Evolutionary conservation across 2,888 invertebrate species (phyloP).

Genomic region (Habroteleia sp.): DNA sequence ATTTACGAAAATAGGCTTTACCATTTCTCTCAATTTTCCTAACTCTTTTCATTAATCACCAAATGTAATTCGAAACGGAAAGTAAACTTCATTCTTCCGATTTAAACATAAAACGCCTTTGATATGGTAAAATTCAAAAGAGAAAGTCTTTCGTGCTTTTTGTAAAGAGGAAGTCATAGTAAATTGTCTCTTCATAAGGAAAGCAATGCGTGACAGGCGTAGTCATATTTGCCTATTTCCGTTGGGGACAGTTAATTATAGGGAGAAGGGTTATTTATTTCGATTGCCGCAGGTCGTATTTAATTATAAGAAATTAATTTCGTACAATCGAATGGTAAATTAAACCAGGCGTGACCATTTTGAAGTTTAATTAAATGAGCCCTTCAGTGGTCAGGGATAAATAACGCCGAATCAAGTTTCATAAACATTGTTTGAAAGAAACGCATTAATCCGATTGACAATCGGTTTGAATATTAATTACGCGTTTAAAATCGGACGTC

Average conservation of each 20-base stretch:
- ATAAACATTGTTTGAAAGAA: neutral
- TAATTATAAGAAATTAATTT: conserved; percentile 81
- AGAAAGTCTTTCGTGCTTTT: conserved; percentile 39
- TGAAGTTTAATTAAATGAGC: conserved; percentile 51
- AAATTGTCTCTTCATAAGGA: conserved; percentile 62
- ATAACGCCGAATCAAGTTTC: conserved; percentile 4
- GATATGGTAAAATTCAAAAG: conserved; percentile 27
- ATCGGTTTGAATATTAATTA: conserved; percentile 48
- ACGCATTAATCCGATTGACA: neutral
- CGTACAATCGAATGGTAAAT: conserved; percentile 72
- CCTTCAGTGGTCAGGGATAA: conserved; percentile 15
- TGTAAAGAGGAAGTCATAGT: conserved; percentile 46
- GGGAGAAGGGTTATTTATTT: conserved; percentile 78
- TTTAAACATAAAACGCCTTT: no score
- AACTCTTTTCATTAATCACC: no score
- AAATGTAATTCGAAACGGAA: no score
- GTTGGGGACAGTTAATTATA: conserved; percentile 73
- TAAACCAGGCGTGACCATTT: conserved; percentile 46
- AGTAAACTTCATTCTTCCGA: no score
- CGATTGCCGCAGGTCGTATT: conserved; percentile 78
- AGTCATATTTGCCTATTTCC: conserved; percentile 80
- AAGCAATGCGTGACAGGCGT: conserved; percentile 76
- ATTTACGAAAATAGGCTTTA: conserved; percentile 71
- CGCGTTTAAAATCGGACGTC: conserved; percentile 39
- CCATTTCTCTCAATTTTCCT: neutral